Conservation (phyloP, 2,888 invertebrate species). For the Crematogaster levior region DNA sequence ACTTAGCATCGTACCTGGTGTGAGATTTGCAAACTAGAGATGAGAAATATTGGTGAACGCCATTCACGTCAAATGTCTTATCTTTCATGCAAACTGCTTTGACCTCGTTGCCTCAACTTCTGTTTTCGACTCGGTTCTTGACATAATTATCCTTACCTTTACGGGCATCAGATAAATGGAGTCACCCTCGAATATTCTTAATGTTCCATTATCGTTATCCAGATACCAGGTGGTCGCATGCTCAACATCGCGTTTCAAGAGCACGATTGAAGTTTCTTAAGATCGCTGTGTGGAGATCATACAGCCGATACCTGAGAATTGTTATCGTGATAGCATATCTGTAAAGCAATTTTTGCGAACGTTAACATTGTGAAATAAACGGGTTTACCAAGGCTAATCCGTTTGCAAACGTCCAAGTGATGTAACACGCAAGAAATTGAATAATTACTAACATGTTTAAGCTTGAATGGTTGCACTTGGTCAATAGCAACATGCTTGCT, state of each 20-base stretch:
- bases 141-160: constrained; percentile 76
- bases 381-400: constrained; percentile 29
- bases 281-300: constrained; percentile 85
- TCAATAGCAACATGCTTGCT: constrained; percentile 21
- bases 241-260: constrained; percentile 81
- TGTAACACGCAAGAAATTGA: constrained; percentile 39
- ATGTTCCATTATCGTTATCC: constrained; percentile 58
- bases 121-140: constrained; percentile 45
- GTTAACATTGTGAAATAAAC: not conserved
- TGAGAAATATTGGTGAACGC: constrained; percentile 70
- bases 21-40: constrained; percentile 80
- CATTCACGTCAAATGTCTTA: constrained; percentile 70
- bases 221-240: constrained; percentile 73
- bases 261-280: constrained; percentile 88
- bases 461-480: not conserved
- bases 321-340: not conserved
- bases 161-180: constrained; percentile 77
- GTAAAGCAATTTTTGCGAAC: not conserved
- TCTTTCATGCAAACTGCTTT: constrained; percentile 67
- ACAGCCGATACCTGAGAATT: constrained; percentile 80
- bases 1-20: constrained; percentile 78
- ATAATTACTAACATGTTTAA: constrained; percentile 47
- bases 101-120: constrained; percentile 59
- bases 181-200: constrained; percentile 67
- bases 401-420: constrained; percentile 29